Base-by-base conservation (phyloP, 2,797 vertebrate species). In the Pitangus sulphuratus region DNA sequence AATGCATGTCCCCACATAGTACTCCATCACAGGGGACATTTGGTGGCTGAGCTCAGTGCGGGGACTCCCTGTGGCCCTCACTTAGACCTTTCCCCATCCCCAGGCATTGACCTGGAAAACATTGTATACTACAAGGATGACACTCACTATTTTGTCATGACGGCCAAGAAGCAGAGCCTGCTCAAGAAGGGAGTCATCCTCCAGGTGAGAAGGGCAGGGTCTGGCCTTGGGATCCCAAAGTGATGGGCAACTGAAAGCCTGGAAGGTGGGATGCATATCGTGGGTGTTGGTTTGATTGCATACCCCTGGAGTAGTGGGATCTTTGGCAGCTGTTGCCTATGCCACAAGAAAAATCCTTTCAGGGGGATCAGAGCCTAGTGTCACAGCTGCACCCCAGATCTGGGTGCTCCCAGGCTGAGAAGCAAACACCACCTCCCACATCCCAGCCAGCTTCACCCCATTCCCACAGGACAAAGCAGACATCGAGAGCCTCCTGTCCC, bases 131-230 rank as follows among this genome's bases (percentile, higher is more conserved):
- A 99, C 97, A 99, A 99, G 98, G 99, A 99, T 2, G 99, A 99
- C 90, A 99, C 99, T 45, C 99, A 99, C 97, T 99, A 99, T 93
- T 99, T 99, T 28, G 99, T 99, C 95, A 99, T 99, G 99, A 99
- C 99, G 35, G 99, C 99, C 97, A 99, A 99, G 97, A 99, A 99
- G 96, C 98, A 98, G 79, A 99, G 99, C 90, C 97, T 99, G 95
- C 97, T 99, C 80, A 98, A 98, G 71, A 99, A 98, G 51, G 99
- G 99, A 6, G 99, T 99, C 92, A 98, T 99, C 94, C 98, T 98
- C 64, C 98, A 99, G 98, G 99, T 99, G 97, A 96, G 96, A 84
- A 40, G 65, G 93, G 47, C 87, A 72, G 81, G 42, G 44, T 45
- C 10, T 1, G 4, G 7, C 71, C 42, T 72, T 0, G 2, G 62